Percentiles rank a stretch among this genome's conserved stretches.
These are phyloP conservation scores for Macrotis lagotis DNA, from an alignment of 2,113 vertebrate species.

Conservation along the genomic window DNA sequence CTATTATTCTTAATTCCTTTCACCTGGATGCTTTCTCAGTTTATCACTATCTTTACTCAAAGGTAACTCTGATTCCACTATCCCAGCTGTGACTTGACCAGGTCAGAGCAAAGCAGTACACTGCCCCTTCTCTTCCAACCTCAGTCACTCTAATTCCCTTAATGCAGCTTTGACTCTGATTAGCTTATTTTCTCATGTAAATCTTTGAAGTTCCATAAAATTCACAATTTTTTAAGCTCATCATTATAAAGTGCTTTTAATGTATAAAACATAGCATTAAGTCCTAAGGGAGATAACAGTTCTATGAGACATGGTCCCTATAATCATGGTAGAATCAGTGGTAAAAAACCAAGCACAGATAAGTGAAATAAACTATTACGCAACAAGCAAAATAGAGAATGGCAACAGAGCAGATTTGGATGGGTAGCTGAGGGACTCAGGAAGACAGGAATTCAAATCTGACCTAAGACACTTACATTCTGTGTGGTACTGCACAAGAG, in stretches of 20 bases:
- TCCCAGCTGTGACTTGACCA: not conserved
- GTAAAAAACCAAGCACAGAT: not conserved
- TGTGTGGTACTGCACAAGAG: not conserved
- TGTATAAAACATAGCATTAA: not conserved
- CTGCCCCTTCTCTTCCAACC: not conserved
- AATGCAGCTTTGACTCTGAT: not conserved
- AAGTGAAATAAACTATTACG: not conserved
- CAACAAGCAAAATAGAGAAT: not conserved
- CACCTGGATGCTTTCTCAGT: not conserved
- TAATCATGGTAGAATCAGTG: not conserved
- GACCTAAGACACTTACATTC: not conserved
- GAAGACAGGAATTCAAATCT: not conserved
- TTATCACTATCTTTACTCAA: not conserved
- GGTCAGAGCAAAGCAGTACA: not conserved
- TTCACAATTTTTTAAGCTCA: not conserved
- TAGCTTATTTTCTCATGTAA: not conserved
- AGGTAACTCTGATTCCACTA: not conserved
- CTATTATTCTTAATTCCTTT: no score
- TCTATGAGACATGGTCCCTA: not conserved
- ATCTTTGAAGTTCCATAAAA: not conserved
- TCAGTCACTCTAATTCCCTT: not conserved
- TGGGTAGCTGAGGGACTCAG: not conserved
- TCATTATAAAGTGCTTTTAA: not conserved
- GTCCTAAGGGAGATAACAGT: not conserved
- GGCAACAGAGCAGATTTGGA: not conserved